These are phyloP conservation scores for Pseudochromis fuscus DNA, from an alignment of 2,797 vertebrate species.

Conservation along the genomic window DNA sequence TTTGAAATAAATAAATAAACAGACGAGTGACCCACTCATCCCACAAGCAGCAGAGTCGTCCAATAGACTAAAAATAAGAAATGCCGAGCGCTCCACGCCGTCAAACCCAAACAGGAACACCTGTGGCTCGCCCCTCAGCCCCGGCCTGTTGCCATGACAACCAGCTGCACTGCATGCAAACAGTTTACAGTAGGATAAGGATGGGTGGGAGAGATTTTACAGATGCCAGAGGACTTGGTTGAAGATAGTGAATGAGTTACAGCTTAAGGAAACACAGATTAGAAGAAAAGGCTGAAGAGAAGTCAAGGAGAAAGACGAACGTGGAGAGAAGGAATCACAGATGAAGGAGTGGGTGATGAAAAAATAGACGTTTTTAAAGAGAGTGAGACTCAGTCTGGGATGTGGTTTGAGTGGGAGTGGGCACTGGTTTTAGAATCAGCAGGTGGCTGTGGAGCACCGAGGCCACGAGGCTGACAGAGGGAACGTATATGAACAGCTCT, in stretches of 20 bases:
- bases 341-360: constrained; percentile 11
- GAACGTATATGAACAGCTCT: constrained; percentile 24
- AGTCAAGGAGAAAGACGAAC: constrained; percentile 15
- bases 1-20: constrained; percentile 83
- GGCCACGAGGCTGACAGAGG: constrained; percentile 37
- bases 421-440: constrained; percentile 33
- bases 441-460: constrained; percentile 35
- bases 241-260: constrained; percentile 23
- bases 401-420: constrained; percentile 59
- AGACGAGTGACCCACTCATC: constrained; percentile 56
- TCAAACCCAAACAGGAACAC: constrained; percentile 86
- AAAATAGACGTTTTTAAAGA: constrained; percentile 7
- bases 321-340: constrained; percentile 23
- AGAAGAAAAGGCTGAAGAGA: constrained; percentile 17
- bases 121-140: constrained; percentile 69
- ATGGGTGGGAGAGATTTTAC: constrained; percentile 51
- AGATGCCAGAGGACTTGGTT: constrained; percentile 39
- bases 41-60: constrained; percentile 63
- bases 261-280: constrained; percentile 26
- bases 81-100: constrained; percentile 9
- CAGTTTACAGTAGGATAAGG: constrained; percentile 77
- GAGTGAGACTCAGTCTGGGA: constrained; percentile 25
- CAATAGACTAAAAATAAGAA: constrained; percentile 69
- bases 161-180: constrained; percentile 74
- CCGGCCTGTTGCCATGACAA: constrained; percentile 56